These are phyloP conservation scores for Geodia barretti DNA, from an alignment of 37 sponge, comb jelly and placozoan genomes.

Conservation along the genomic window DNA sequence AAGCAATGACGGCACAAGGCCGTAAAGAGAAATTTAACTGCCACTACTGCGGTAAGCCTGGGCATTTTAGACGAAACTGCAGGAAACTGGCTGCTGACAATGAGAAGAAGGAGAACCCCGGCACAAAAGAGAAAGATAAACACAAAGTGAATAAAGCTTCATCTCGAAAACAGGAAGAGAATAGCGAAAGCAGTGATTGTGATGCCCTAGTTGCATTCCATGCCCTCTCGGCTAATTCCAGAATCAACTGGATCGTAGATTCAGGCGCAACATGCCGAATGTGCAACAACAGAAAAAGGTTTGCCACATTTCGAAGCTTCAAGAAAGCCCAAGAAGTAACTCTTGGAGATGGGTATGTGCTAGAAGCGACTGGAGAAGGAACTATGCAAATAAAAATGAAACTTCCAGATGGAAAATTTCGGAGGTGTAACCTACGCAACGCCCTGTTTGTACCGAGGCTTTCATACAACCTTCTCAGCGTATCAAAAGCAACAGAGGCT, in stretches of 20 bases:
- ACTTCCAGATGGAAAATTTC: conserved; percentile 28
- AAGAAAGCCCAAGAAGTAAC: background rate
- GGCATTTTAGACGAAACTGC: conserved; percentile 6
- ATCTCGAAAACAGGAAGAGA: conserved; percentile 2
- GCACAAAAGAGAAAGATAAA: background rate
- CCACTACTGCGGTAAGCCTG: conserved; percentile 13
- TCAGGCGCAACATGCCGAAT: conserved; percentile 58
- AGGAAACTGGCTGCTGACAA: conserved; percentile 6
- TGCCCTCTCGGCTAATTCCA: conserved; percentile 2
- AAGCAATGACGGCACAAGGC: background rate
- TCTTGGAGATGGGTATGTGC: background rate
- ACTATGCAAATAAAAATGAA: conserved; percentile 5
- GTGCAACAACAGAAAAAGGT: conserved; percentile 26
- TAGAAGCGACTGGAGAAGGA: conserved; percentile 12
- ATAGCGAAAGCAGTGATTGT: background rate
- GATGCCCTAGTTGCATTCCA: background rate
- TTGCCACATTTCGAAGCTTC: too few relatives aligned
- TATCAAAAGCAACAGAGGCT: conserved; percentile 20
- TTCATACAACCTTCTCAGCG: conserved; percentile 37
- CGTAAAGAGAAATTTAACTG: background rate
- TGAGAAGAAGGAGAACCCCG: background rate
- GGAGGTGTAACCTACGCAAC: conserved; percentile 6
- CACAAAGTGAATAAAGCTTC: background rate
- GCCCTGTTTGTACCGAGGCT: conserved; percentile 5
- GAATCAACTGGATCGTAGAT: conserved; percentile 45